A percentile compares a stretch with the other conserved stretches of the same genome.
phyloP scores from a whole-genome alignment of 2,113 vertebrate genomes.

The Epinephelus moara region DNA sequence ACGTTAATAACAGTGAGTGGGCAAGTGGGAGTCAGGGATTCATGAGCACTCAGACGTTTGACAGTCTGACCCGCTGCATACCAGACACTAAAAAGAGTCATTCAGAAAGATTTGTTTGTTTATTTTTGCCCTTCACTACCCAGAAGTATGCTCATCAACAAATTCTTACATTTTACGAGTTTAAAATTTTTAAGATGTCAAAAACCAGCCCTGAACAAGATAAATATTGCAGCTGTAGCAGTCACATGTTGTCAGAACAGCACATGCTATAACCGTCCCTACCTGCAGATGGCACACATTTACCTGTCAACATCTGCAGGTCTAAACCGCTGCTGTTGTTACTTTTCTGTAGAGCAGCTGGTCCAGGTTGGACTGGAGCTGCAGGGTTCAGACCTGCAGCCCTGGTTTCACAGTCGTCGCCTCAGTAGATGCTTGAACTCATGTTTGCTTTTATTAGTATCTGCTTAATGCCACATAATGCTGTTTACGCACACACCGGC shows the following conservation, averaged over 20 bases:
- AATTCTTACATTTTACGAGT: not conserved
- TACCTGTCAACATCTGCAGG: not conserved
- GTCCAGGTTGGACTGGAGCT: not conserved
- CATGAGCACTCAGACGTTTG: no score
- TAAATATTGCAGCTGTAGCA: not conserved
- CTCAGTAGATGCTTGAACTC: not conserved
- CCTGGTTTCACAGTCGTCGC: not conserved
- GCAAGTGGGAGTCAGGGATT: no score
- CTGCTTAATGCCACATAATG: no score
- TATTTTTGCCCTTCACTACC: no score
- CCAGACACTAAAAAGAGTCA: no score
- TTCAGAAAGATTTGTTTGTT: no score
- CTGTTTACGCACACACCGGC: not conserved
- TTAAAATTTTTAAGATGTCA: not conserved
- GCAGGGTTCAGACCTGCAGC: not conserved
- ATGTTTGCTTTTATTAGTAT: not conserved
- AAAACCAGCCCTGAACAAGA: not conserved
- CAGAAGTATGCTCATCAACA: no score
- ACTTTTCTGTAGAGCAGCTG: not conserved
- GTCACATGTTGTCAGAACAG: not conserved
- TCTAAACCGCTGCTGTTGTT: not conserved
- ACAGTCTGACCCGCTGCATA: no score
- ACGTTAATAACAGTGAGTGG: no score
- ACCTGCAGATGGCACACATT: not conserved
- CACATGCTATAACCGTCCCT: not conserved